Percentiles rank a stretch among this genome's conserved stretches.
phyloP scores from a whole-genome alignment of 30 jellyfish, hydroid and myxozoan species.

The Morbakka virulenta region DNA sequence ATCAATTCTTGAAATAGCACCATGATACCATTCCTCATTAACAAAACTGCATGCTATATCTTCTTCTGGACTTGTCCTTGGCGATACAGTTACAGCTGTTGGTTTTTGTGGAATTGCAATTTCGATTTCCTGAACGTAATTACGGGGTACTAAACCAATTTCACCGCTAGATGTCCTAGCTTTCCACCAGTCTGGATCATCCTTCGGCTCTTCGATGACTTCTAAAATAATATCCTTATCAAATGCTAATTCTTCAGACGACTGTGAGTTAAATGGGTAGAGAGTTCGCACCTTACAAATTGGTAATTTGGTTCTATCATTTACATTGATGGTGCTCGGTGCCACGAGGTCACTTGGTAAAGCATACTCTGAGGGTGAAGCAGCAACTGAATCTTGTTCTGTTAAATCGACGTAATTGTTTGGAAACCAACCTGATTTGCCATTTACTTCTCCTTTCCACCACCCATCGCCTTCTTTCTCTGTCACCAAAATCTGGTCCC shows the following conservation, averaged over 20 bases:
- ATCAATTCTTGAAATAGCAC: conserved; percentile 71
- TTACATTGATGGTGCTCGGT: neutral
- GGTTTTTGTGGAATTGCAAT: conserved; percentile 31
- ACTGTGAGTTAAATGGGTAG: conserved; percentile 79
- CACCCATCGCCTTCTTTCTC: conserved; percentile 96
- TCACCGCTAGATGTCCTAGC: conserved; percentile 87
- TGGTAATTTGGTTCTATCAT: conserved; percentile 53
- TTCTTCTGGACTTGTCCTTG: neutral
- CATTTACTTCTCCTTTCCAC: conserved; percentile 92
- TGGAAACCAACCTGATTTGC: conserved; percentile 94
- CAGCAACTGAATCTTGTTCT: conserved; percentile 35
- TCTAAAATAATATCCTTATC: conserved; percentile 78
- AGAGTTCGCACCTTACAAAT: conserved; percentile 82
- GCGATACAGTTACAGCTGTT: neutral
- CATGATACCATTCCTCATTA: conserved; percentile 91
- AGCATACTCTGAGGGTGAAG: conserved; percentile 82
- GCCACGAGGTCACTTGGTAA: conserved; percentile 75
- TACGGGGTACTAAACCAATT: conserved; percentile 92
- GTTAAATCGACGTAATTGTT: conserved; percentile 68
- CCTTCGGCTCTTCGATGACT: conserved; percentile 81
- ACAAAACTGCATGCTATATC: conserved; percentile 57
- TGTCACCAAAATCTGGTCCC: conserved; percentile 79
- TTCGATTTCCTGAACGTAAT: conserved; percentile 87
- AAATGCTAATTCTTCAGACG: conserved; percentile 82
- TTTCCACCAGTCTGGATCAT: conserved; percentile 99